Conservation (phyloP, 2,888 invertebrate genomes). For the Spodoptera exigua region DNA sequence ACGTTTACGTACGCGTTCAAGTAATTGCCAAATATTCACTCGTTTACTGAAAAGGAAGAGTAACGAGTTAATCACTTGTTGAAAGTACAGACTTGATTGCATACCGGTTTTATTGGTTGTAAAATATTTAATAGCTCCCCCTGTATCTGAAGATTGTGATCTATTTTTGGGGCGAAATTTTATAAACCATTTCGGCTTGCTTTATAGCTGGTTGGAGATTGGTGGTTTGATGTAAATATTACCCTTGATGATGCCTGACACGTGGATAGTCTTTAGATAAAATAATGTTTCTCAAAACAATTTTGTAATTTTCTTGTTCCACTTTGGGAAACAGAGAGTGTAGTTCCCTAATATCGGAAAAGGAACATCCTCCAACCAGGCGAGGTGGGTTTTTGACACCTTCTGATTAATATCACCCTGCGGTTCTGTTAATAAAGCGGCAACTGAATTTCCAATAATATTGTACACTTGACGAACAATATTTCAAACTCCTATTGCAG, state of each 20-base stretch:
- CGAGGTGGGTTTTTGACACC: too few relatives aligned
- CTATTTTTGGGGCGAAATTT: constrained; percentile 9
- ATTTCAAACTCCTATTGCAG: too few relatives aligned
- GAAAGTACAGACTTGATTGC: constrained; percentile 44
- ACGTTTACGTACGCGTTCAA: constrained; percentile 31
- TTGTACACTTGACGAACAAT: too few relatives aligned
- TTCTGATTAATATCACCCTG: too few relatives aligned
- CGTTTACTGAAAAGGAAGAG: constrained; percentile 36
- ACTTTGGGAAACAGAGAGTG: too few relatives aligned
- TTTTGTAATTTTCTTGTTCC: too few relatives aligned
- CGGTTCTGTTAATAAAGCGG: too few relatives aligned
- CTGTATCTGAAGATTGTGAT: constrained; percentile 7
- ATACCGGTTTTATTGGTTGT: constrained; percentile 33
- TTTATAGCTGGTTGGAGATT: neutral
- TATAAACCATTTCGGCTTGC: neutral
- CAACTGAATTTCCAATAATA: too few relatives aligned
- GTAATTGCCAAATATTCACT: constrained; percentile 46
- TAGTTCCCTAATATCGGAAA: too few relatives aligned
- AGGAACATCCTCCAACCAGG: too few relatives aligned
- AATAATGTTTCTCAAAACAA: neutral
- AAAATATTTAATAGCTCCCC: constrained; percentile 21
- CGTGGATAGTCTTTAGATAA: too few relatives aligned
- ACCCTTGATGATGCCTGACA: neutral
- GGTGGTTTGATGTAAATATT: neutral
- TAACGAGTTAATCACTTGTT: constrained; percentile 46